These are phyloP conservation scores for Oreochromis niloticus DNA, from an alignment of 2,113 vertebrate species.

Conservation along the genomic window DNA sequence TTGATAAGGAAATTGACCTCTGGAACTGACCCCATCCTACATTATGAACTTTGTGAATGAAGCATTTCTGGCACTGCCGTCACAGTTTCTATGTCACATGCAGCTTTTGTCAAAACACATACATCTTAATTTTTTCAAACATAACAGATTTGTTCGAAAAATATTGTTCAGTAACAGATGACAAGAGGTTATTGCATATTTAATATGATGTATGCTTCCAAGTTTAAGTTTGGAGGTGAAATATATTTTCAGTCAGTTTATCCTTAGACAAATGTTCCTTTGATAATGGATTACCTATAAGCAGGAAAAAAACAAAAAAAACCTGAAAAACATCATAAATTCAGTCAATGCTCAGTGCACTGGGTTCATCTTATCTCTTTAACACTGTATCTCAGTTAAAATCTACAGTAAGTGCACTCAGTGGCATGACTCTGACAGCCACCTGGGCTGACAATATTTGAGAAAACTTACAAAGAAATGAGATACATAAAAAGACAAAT, in stretches of 20 bases:
- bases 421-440: constrained; percentile 2
- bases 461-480: not conserved
- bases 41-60: not conserved
- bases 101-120: not conserved
- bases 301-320: not conserved
- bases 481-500: not conserved
- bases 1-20: constrained; percentile 46
- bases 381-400: constrained; percentile 13
- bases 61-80: not conserved
- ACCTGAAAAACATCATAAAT: not conserved
- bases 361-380: constrained; percentile 34
- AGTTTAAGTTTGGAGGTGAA: not conserved
- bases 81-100: not conserved
- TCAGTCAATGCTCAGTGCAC: not conserved
- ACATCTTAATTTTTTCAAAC: not conserved
- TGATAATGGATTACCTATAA: not conserved
- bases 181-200: not conserved
- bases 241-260: not conserved
- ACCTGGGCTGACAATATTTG: not conserved
- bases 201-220: not conserved
- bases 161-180: not conserved
- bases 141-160: not conserved
- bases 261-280: not conserved
- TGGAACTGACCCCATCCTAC: constrained; percentile 19
- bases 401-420: constrained; percentile 35